Evolutionary conservation across 2,888 invertebrate species (phyloP).

Genomic region (Eristalis arbustorum): DNA sequence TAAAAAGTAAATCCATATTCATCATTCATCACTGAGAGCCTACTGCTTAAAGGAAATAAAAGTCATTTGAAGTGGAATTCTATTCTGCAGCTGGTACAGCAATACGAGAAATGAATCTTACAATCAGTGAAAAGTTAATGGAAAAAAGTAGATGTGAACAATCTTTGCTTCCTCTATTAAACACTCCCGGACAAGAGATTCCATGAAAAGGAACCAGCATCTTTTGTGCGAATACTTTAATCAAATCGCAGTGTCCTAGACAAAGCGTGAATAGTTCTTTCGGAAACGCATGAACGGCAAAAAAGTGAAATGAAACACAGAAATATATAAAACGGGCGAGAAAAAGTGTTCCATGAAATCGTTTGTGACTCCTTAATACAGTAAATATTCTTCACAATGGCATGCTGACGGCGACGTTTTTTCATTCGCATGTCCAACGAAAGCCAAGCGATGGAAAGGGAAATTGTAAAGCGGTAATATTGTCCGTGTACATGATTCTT

Average conservation of each 20-base stretch:
- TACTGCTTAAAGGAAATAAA: no score
- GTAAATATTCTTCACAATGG: background rate
- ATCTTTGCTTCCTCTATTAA: background rate
- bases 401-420: background rate
- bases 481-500: background rate
- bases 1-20: no score
- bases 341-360: background rate
- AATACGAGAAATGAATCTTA: background rate
- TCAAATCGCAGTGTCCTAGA: background rate
- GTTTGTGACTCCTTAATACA: background rate
- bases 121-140: no score
- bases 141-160: background rate
- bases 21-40: no score
- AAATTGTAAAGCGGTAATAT: background rate
- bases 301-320: background rate
- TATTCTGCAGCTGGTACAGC: background rate
- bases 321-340: background rate
- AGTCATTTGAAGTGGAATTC: background rate
- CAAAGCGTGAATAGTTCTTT: background rate
- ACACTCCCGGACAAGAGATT: no score
- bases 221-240: background rate
- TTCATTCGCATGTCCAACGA: background rate
- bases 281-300: background rate
- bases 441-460: background rate
- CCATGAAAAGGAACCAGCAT: background rate